These are phyloP conservation scores for Andrena minutula DNA, from an alignment of 2,888 invertebrate species.

Conservation along the genomic window DNA sequence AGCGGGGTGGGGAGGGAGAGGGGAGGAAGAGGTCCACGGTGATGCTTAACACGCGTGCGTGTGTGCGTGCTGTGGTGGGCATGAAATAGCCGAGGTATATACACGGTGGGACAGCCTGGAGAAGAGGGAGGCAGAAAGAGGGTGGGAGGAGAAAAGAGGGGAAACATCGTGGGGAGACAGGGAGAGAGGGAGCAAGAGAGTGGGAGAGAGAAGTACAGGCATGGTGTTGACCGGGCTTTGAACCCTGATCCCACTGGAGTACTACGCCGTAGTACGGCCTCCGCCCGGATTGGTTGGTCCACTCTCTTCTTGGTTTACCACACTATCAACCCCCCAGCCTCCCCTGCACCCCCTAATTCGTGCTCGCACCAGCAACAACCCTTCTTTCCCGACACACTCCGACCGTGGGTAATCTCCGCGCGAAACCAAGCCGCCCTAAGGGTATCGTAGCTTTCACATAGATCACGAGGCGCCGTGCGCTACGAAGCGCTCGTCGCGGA, in stretches of 20 bases:
- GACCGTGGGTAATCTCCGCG: not conserved
- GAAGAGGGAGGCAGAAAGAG: conserved; percentile 3
- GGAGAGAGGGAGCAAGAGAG: conserved; percentile 25
- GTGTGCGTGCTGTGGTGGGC: conserved; percentile 33
- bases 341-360: conserved; percentile 27
- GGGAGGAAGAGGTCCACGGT: conserved; percentile 32
- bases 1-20: conserved; percentile 13
- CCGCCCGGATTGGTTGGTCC: conserved; percentile 67
- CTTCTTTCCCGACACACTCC: not conserved
- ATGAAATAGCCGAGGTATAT: conserved; percentile 62
- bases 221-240: conserved; percentile 81
- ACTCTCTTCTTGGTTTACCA: conserved; percentile 63
- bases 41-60: conserved; percentile 45
- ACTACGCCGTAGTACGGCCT: conserved; percentile 77
- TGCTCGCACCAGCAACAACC: conserved; percentile 34
- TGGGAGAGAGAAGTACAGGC: conserved; percentile 68
- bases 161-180: conserved; percentile 18
- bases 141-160: conserved; percentile 14
- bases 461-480: not conserved
- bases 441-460: not conserved
- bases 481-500: conserved; percentile 13
- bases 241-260: conserved; percentile 79
- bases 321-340: conserved; percentile 65
- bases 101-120: conserved; percentile 26
- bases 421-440: not conserved